Evolutionary conservation across 2,113 vertebrate species (phyloP), one percentile per base, ranked within the genome.

Genomic region (Misgurnus mizolepis): DNA sequence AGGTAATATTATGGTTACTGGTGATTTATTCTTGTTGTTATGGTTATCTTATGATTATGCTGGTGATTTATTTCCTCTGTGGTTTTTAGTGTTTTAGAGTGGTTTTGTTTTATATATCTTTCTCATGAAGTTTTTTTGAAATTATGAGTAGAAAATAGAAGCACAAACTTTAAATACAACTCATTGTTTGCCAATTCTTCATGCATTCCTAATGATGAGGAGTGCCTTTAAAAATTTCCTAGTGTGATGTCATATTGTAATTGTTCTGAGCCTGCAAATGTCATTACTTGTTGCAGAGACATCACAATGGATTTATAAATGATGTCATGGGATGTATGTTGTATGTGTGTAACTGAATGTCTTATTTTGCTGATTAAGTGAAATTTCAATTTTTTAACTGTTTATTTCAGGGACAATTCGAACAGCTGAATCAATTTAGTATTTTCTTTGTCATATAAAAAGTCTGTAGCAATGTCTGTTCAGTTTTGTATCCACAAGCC

Each of bases 381-480:
- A 40, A 81, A 79, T 78, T 80, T 80, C 56, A 80, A 78, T 68
- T 82, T 78, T 80, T 82, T 34, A 77, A 89, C 89, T 91, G 85
- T 91, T 87, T 89, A 89, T 91, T 92, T 92, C 90, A 91, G 90
- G 90, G 91, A 93, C 90, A 88, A 87, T 89, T 88, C 82, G 88
- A 89, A 89, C 88, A 89, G 88, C 82, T 88, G 84, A 91, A 88
- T 87, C 89, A 83, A 89, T 88, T 84, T 88, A 88, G 84, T 87
- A 89, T 83, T 76, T 90, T 89, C 89, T 90, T 83, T 72, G 85
- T 89, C 89, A 88, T 34, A 47, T 89, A 91, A 89, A 91, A 89
- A 87, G 90, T 93, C 87, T 92, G 92, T 93, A 93, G 91, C 93
- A 93, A 92, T 89, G 93, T 93, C 90, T 92, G 90, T 92, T 93